Evolutionary conservation across 2,113 vertebrate genomes (phyloP), one percentile per base, ranked within the genome.

Genomic region (Peromyscus leucopus): DNA sequence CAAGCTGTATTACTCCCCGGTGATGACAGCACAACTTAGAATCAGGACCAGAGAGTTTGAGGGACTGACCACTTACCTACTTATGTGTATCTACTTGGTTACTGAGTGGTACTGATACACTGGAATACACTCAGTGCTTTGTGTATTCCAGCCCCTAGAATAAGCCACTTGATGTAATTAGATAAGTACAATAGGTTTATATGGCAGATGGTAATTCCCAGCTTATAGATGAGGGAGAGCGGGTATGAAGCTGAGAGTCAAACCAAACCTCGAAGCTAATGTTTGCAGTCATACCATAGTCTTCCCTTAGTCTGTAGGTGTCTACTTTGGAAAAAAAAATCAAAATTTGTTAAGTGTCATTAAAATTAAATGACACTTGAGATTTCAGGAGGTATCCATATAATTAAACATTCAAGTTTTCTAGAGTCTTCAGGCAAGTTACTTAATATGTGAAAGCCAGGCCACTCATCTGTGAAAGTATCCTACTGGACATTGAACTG

Each of bases 271-370:
- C 26, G 7, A 39, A 67, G 48, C 36, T 93, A 9, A 36, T 55
- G 46, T 24, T 67, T 46, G 61, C 26, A 71, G 51, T 75, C 72
- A 88, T 46, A 57, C 31, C 55, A 82, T 28, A n/a, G 51, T n/a
- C 55, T 59, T 22, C 17, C 42, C 46, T 87, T 69, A 22, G 42
- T 63, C 59, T 42, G 22, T 19, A 85, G 82, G 7, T 85, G 36
- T 15, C 39, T 63, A 79, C 79, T 89, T 55, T 46, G 31, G 82
- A 61, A 93, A 95, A 93, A 61, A 93, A 95, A 93, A 33, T 55
- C 63, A 72, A 88, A 76, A 82, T 93, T 26, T 83, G 55, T 59
- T n/a, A 69, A 69, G 2, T 69, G 3, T 75, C 46, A 91, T 33
- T 95, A 91, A 75, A 78, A 28, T 76, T 78, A 88, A 88, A 78